These are phyloP conservation scores for Menura novaehollandiae DNA, from an alignment of 2,113 vertebrate genomes.

Conservation along the genomic window DNA sequence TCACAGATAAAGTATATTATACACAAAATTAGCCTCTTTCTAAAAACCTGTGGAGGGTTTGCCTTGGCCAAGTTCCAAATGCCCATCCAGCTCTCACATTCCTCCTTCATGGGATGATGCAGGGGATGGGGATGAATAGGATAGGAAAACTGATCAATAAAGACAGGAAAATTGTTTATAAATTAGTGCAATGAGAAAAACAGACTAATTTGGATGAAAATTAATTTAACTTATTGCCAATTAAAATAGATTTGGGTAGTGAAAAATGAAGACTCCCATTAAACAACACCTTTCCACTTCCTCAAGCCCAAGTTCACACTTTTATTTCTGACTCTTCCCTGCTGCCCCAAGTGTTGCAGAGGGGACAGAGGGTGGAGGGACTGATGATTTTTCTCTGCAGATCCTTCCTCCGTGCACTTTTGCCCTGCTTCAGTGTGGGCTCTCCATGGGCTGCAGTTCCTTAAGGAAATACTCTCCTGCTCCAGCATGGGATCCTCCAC, in stretches of 20 bases:
- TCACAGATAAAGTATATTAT: background rate
- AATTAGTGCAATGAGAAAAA: rapidly evolving
- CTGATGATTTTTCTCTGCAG: rapidly evolving
- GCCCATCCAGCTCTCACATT: background rate
- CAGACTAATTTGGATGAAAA: background rate
- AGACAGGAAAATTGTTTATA: background rate
- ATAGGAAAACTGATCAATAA: background rate
- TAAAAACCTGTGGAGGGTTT: background rate
- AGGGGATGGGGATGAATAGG: background rate
- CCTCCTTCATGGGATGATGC: background rate
- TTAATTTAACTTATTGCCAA: background rate
- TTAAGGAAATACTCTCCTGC: background rate
- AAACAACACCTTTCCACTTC: background rate
- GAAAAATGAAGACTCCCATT: background rate
- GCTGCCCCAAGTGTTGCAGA: rapidly evolving
- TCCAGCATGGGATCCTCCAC: background rate
- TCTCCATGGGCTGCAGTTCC: background rate
- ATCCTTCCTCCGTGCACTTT: background rate
- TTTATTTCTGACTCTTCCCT: background rate
- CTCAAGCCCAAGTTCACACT: background rate
- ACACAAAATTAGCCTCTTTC: background rate
- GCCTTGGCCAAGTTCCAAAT: background rate
- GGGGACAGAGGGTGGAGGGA: background rate
- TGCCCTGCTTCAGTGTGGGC: rapidly evolving
- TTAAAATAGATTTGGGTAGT: background rate